phyloP scores from a whole-genome alignment of 2,888 invertebrate species.

The Anticlea derivata region DNA sequence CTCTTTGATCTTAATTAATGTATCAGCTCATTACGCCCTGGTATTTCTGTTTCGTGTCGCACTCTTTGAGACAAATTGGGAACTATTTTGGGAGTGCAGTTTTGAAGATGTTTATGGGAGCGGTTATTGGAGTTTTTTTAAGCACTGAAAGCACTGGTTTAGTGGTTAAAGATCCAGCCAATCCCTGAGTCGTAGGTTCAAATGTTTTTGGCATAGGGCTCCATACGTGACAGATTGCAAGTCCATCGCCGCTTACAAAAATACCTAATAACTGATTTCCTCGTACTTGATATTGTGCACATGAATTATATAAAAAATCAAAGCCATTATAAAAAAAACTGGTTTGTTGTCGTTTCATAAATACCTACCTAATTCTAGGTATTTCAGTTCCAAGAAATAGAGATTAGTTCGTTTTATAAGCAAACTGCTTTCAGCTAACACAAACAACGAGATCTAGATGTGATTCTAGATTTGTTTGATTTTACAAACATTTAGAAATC shows the following conservation, averaged over 20 bases:
- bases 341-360: too few relatives aligned
- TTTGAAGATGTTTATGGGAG: conserved; percentile 4
- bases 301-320: too few relatives aligned
- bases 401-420: not conserved
- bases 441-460: conserved; percentile 10
- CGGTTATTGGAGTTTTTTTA: not conserved
- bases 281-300: too few relatives aligned
- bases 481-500: not conserved
- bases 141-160: not conserved
- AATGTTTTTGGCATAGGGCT: too few relatives aligned
- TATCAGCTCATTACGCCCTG: conserved; percentile 61
- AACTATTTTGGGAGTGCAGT: conserved; percentile 24
- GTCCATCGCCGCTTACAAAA: too few relatives aligned
- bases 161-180: too few relatives aligned
- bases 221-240: too few relatives aligned
- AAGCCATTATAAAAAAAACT: too few relatives aligned
- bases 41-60: conserved; percentile 60
- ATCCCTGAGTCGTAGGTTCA: not conserved
- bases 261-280: too few relatives aligned
- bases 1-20: conserved; percentile 73
- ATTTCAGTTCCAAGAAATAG: conserved; percentile 2
- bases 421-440: conserved; percentile 3
- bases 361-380: not conserved
- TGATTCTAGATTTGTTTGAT: conserved; percentile 1
- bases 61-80: conserved; percentile 28